Evolutionary conservation across 2,888 invertebrate genomes (phyloP).

Genomic region (Temnothorax ravouxi): DNA sequence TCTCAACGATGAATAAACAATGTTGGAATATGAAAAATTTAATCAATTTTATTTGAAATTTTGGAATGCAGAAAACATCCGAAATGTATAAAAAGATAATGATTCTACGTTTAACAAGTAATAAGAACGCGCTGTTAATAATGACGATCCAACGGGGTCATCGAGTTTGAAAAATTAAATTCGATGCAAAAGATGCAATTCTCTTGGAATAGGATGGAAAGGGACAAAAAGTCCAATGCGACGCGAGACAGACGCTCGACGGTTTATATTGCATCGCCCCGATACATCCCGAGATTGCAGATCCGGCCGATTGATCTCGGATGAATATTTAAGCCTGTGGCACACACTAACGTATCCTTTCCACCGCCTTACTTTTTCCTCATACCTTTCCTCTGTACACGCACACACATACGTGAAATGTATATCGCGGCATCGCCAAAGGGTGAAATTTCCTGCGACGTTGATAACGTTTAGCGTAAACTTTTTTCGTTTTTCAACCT

Average conservation of each 20-base stretch:
- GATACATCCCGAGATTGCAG: slow-evolving; percentile 72
- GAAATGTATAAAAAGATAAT: background rate
- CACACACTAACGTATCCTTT: slow-evolving; percentile 36
- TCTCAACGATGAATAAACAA: background rate
- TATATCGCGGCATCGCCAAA: background rate
- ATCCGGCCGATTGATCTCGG: slow-evolving; percentile 74
- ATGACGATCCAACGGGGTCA: background rate
- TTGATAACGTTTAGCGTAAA: background rate
- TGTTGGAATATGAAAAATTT: background rate
- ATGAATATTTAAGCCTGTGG: slow-evolving; percentile 79
- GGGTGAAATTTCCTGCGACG: slow-evolving; percentile 10
- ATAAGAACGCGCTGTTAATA: background rate
- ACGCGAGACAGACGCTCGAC: slow-evolving; percentile 65
- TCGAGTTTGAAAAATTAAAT: slow-evolving; percentile 11
- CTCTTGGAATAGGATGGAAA: slow-evolving; percentile 21
- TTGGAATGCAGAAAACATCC: background rate
- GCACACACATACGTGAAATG: background rate
- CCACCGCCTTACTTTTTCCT: slow-evolving; percentile 30
- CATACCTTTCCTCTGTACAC: background rate
- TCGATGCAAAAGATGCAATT: slow-evolving; percentile 22
- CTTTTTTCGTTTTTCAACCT: background rate
- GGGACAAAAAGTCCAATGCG: slow-evolving; percentile 62
- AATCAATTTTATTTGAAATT: background rate
- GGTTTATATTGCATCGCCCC: slow-evolving; percentile 68
- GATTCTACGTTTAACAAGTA: background rate